Evolutionary conservation across 2,797 vertebrate genomes (phyloP), one percentile per base, ranked within the genome.

Genomic region (Cetoscarus ocellatus): DNA sequence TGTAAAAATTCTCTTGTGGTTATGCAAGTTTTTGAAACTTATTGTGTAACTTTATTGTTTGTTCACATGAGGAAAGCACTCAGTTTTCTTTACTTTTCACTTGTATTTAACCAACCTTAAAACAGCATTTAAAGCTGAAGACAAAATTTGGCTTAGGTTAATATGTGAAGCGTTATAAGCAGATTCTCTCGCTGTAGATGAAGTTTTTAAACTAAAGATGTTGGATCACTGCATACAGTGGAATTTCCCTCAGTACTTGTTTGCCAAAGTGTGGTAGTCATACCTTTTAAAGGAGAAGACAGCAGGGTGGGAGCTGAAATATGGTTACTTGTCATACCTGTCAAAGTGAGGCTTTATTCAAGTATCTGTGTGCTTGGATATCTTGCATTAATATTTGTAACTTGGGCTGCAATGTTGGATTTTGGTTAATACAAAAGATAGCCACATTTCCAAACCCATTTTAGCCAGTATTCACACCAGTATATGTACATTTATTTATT

Each of bases 241-340:
- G 56, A 67, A 61, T 48, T 59, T 40, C 53, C 44, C 18, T 7
- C 50, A 39, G 40, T 51, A 51, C 40, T 61, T 70, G 13, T 40
- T 79, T 39, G 14, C 61, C 55, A 79, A 75, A 74, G 42, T 60
- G 57, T 49, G 60, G 0, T 45, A 74, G 61, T 55, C 61, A 27
- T 53, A 6, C 19, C 38, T 18, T 45, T 58, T 7, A 48, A 61
- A 52, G 47, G 35, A 76, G 70, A 79, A 50, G 12, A 52, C 66
- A 50, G 17, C 7, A 19, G 57, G 35, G 60, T 45, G 54, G 35
- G 34, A 69, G 61, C 65, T 53, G n/a, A 14, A 35, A 48, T 59
- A 59, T 47, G 27, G 17, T 40, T 8, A 49, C 9, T 39, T 49
- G 6, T 74, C 40, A 11, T 18, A 10, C 27, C 27, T 27, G 2